phyloP scores from a whole-genome alignment of 2,888 invertebrate species.

The Drosophila vallismaia region DNA sequence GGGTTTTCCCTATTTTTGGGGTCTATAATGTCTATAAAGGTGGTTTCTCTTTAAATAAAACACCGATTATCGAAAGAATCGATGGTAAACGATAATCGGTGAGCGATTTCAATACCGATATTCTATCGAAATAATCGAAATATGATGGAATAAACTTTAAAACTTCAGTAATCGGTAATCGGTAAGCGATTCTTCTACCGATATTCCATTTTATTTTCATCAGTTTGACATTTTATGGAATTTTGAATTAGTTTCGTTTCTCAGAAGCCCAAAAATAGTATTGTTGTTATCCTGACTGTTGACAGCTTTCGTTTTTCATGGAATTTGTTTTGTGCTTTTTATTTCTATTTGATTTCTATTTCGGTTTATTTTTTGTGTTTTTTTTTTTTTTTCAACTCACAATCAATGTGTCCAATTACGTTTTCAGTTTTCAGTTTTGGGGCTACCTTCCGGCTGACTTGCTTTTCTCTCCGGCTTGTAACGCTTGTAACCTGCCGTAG shows the following conservation, averaged over 20 bases:
- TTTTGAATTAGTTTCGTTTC: no score
- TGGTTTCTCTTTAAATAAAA: no score
- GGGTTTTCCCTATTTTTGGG: neutral
- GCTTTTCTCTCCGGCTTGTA: neutral
- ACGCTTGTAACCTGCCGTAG: constrained; percentile 19
- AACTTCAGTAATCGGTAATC: no score
- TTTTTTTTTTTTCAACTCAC: constrained; percentile 13
- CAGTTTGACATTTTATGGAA: no score
- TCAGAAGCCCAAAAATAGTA: neutral
- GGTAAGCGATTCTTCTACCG: no score
- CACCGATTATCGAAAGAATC: no score
- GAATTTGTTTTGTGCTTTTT: neutral
- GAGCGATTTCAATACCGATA: no score
- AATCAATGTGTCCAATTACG: constrained; percentile 49
- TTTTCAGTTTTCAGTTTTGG: constrained; percentile 27
- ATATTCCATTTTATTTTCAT: no score
- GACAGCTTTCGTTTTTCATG: neutral
- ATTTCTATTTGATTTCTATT: neutral
- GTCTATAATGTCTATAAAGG: neutral
- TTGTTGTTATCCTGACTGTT: neutral
- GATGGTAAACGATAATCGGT: no score
- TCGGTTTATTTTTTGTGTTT: neutral
- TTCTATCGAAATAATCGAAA: no score
- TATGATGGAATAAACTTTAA: no score
- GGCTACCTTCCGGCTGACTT: constrained; percentile 44